Evolutionary conservation across 2,888 invertebrate genomes (phyloP), one percentile per base, ranked within the genome.

Genomic region (Mimumesa dahlbomi): DNA sequence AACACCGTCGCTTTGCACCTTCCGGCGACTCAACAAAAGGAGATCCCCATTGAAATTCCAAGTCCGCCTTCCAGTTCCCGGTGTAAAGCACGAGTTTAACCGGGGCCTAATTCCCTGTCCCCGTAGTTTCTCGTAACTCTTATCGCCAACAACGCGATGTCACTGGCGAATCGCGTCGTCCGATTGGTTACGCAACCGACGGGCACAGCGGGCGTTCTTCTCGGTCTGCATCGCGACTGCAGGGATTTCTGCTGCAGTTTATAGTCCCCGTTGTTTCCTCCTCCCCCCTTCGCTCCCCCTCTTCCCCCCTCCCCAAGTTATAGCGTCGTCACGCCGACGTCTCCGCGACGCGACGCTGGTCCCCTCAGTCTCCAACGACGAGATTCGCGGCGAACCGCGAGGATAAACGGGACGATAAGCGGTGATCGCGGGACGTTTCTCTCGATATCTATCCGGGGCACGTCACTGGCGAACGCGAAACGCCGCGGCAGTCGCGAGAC

Each of bases 181-280:
- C 69, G 71, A 79, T 82, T 77, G 73, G 79, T 85, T 85, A 83
- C 82, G 79, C 82, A 85, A 84, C 69, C 25, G 25, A 7, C 25
- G 25, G 25, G 7, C 46, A 54, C 63, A 72, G 71, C 61, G 38
- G 38, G 66, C 58, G 54, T 50, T 67, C 52, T n/a, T n/a, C n/a
- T n/a, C 29, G 66, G 57, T 48, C 69, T 48, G 76, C 66, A 63
- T 59, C 65, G 71, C 43, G 34, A 64, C 66, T 52, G 53, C 64
- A 63, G 72, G 38, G 36, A 65, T 67, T 66, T 46, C 64, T 57
- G 71, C 48, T 59, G 76, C 68, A 68, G 79, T 79, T 68, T 69
- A 70, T 52, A 56, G 56, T 61, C 42, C 64, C 77, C 56, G 38
- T 71, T 43, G 52, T n/a, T 21, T 13, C 43, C 56, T 46, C 76